Percentiles rank a stretch among this genome's conserved stretches.
These are phyloP conservation scores for Cynopterus sphinx DNA, from an alignment of 2,797 vertebrate genomes.

Conservation along the genomic window DNA sequence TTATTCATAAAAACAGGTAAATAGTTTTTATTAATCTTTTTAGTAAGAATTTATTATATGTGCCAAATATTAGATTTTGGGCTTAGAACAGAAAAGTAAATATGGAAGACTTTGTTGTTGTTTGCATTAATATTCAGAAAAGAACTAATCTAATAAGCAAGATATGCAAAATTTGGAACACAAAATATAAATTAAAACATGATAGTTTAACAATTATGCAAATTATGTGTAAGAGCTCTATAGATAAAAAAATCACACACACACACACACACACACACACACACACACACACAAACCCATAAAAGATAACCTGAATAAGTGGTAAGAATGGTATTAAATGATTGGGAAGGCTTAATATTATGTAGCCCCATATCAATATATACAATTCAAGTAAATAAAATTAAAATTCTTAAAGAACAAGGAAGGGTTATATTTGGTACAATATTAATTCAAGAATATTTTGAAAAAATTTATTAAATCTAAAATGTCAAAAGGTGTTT, in stretches of 20 bases:
- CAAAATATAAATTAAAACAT: slow-evolving; percentile 16
- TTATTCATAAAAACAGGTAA: not conserved
- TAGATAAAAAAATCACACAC: not conserved
- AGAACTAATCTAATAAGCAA: slow-evolving; percentile 4
- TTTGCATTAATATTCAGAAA: not conserved
- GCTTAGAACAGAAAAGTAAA: not conserved
- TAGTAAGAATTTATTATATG: not conserved
- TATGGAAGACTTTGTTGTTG: not conserved
- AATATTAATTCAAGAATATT: not conserved
- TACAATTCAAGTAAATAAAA: not conserved
- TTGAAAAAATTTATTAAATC: not conserved
- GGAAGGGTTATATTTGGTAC: not conserved
- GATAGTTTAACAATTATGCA: not conserved
- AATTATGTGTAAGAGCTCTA: not conserved
- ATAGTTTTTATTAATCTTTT: not conserved
- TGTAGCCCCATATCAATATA: not conserved
- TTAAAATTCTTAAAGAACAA: not conserved
- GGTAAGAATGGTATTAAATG: not conserved
- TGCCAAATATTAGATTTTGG: not conserved
- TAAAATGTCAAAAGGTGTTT: not conserved
- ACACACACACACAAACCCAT: not conserved
- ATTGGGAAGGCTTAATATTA: not conserved
- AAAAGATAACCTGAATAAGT: not conserved
- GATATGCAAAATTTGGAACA: not conserved
- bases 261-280: no score